Conservation (phyloP, 2,888 invertebrate species). For the Dyspetes luteomarginatus region DNA sequence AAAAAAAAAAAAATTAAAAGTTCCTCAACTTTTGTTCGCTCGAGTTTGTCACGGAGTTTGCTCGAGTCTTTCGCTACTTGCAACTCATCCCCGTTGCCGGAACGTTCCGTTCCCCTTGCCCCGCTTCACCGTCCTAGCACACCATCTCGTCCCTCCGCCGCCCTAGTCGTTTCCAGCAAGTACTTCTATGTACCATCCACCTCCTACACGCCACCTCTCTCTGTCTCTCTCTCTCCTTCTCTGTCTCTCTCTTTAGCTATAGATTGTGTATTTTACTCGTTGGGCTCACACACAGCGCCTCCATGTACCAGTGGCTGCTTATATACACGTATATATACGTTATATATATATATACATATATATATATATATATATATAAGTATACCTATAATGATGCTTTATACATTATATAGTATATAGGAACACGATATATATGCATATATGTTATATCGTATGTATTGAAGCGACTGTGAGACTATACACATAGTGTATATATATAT, state of each 20-base stretch:
- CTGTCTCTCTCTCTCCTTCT: slow-evolving; percentile 58
- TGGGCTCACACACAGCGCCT: slow-evolving; percentile 60
- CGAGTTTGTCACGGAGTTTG: slow-evolving; percentile 55
- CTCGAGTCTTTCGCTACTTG: slow-evolving; percentile 68
- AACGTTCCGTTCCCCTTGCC: slow-evolving; percentile 47
- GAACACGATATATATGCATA: slow-evolving; percentile 21
- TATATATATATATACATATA: neutral
- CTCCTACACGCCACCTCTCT: slow-evolving; percentile 79
- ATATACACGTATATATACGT: slow-evolving; percentile 60
- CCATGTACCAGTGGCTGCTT: slow-evolving; percentile 60
- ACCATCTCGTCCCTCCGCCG: slow-evolving; percentile 73
- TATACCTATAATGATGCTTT: slow-evolving; percentile 22
- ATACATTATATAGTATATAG: slow-evolving; percentile 55
- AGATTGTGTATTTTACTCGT: slow-evolving; percentile 76
- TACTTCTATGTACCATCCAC: slow-evolving; percentile 82
- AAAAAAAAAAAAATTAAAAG: neutral
- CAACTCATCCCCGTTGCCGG: slow-evolving; percentile 18
- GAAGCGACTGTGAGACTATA: slow-evolving; percentile 46
- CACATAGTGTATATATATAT: slow-evolving; percentile 42
- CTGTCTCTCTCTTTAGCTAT: slow-evolving; percentile 64
- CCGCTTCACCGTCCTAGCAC: slow-evolving; percentile 70
- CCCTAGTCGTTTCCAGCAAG: slow-evolving; percentile 82
- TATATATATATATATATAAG: slow-evolving; percentile 21
- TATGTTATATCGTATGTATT: slow-evolving; percentile 1
- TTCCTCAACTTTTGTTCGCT: slow-evolving; percentile 54